Evolutionary conservation across 2,888 invertebrate species (phyloP).

Genomic region (Drosophila basisetae): DNA sequence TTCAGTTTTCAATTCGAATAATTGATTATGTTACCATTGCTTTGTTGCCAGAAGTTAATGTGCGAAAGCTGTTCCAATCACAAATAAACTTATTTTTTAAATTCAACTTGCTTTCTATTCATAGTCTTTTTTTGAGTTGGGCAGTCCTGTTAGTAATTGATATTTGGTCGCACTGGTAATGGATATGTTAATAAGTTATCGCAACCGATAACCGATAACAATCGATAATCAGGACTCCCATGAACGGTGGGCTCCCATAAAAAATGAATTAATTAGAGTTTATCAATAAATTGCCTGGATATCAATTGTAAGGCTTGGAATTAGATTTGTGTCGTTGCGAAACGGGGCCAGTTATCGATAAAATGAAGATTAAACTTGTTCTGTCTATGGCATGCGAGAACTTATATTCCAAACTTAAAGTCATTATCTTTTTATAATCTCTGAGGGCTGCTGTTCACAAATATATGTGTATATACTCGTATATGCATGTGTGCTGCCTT

Average conservation of each 20-base stretch:
- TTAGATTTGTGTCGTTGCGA: not conserved
- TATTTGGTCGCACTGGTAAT: not conserved
- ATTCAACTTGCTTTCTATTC: not conserved
- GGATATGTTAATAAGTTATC: not conserved
- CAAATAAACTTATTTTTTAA: not conserved
- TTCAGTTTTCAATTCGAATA: not conserved
- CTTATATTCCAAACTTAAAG: not conserved
- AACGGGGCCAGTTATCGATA: not conserved
- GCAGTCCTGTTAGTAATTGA: not conserved
- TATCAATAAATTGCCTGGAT: not conserved
- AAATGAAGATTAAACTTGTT: not conserved
- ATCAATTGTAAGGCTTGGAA: not conserved
- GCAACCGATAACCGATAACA: not conserved
- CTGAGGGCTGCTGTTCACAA: not conserved
- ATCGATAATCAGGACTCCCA: not conserved
- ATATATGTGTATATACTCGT: not conserved
- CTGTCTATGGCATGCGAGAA: not conserved
- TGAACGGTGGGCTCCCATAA: not conserved
- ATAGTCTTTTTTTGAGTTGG: not conserved
- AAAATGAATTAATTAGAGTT: not conserved
- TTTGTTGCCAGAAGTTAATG: not conserved
- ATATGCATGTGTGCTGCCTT: conserved; percentile 14
- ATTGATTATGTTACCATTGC: not conserved
- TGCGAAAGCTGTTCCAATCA: not conserved
- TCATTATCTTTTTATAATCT: not conserved